Percentiles rank a stretch among this genome's conserved stretches.
phyloP scores from a whole-genome alignment of 2,113 vertebrate genomes.

The Rafetus swinhoei region DNA sequence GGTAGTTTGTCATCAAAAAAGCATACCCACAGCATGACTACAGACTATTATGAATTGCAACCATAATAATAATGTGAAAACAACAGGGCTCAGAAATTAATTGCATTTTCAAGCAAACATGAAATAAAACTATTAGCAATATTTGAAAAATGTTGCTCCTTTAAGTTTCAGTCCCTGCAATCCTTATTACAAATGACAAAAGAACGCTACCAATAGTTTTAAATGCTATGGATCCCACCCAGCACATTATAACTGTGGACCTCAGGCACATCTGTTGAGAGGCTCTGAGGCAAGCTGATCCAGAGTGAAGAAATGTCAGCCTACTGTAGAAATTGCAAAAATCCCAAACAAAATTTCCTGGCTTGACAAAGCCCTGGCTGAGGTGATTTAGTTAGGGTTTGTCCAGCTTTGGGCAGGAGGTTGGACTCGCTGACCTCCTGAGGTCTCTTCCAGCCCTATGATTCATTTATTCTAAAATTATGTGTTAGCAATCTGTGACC shows the following conservation, averaged over 20 bases:
- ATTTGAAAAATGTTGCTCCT: conserved; percentile 59
- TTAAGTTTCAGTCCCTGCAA: conserved; percentile 39
- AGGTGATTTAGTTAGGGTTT: no score
- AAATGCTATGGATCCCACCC: not conserved
- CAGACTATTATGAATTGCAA: conserved; percentile 56
- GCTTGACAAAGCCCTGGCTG: no score
- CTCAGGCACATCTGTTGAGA: not conserved
- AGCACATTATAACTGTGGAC: not conserved
- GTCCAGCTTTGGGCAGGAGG: no score
- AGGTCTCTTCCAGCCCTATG: no score
- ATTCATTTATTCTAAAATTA: not conserved
- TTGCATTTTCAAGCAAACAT: conserved; percentile 50
- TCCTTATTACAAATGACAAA: not conserved
- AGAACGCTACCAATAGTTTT: not conserved
- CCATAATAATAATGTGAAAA: conserved; percentile 52
- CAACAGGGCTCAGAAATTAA: conserved; percentile 36
- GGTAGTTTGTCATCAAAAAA: conserved; percentile 41
- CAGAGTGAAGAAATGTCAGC: not conserved
- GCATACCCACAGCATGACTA: conserved; percentile 62
- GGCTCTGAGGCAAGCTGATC: not conserved
- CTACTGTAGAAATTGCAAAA: not conserved
- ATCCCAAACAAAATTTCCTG: not conserved
- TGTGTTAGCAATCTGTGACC: not conserved
- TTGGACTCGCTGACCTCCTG: no score
- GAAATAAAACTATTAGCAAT: conserved; percentile 65